A percentile compares a stretch with the other conserved stretches of the same genome.
Evolutionary conservation across 1,140 invertebrate genomes (phyloP).

Genomic region (Pseudomyrmex gracilis): DNA sequence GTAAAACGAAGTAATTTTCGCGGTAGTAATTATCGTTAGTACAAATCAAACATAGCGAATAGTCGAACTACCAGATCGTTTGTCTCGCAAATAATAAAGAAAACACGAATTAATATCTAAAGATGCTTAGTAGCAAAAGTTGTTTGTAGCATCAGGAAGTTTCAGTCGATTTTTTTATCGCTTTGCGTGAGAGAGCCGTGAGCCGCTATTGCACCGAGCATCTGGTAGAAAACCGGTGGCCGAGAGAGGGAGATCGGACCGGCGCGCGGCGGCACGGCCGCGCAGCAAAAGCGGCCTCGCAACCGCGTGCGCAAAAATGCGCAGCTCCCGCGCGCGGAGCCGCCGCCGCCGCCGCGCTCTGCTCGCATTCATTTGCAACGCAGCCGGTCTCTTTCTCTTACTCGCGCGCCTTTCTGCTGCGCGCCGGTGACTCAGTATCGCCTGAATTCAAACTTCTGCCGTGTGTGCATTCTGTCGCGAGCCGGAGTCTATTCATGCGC

Average conservation of each 20-base stretch:
- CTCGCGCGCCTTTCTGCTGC: constrained; percentile 9
- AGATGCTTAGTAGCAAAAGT: constrained; percentile 1
- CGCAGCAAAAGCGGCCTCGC: constrained; percentile 40
- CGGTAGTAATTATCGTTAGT: background rate
- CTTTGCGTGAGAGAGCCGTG: background rate
- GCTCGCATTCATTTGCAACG: constrained; percentile 58
- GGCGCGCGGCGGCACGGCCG: background rate
- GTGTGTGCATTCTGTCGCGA: constrained; percentile 23
- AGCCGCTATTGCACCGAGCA: background rate
- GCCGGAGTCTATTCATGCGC: background rate
- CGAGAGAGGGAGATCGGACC: constrained; percentile 24
- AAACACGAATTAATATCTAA: background rate
- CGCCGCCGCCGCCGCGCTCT: constrained; percentile 9
- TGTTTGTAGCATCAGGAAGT: constrained; percentile 26
- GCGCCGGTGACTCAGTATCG: constrained; percentile 51
- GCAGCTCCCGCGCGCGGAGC: constrained; percentile 48
- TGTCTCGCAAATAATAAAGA: no score
- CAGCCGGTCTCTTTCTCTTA: constrained; percentile 55
- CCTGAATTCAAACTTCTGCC: constrained; percentile 60
- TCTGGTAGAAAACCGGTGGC: constrained; percentile 38
- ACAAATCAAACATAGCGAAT: background rate
- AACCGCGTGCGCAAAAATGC: constrained; percentile 64
- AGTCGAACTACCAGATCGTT: no score
- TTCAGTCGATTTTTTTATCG: constrained; percentile 3
- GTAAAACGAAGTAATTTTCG: background rate